Base-by-base conservation (phyloP, 2,113 vertebrate species). In the Lophotis ruficrista region DNA sequence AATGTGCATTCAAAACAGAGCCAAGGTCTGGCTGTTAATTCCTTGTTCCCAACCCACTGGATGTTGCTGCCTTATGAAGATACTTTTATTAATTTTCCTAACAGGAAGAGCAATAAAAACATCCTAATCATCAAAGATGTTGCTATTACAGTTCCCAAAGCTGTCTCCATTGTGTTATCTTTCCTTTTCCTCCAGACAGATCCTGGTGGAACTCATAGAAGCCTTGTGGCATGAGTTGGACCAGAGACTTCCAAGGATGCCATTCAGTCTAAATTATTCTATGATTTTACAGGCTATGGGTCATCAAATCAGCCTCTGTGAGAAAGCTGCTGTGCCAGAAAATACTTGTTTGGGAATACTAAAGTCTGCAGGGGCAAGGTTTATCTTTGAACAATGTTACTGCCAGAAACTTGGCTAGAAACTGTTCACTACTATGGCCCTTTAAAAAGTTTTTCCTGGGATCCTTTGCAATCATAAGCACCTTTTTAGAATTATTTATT, bases 21-120 rank as follows among this genome's bases (percentile, higher is more conserved):
- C 28, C 91, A 87, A 75, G 11, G 30, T 48, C 64, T 87, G 57
- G 51, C 35, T 78, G 54, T 68, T 89, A 91, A 94, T 89, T 87
- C n/a, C 47, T 94, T 86, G 23, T 83, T 92, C 30, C 71, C 60
- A 89, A 50, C 31, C 37, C 60, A 50, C 33, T 62, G 56, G 64
- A 78, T 91, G 27, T 69, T 91, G 37, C 53, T 92, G 68, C 50
- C 43, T 78, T 94, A 53, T 87, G 91, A 96, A 89, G 87, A 79
- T 38, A 75, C 77, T 61, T 65, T 82, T 71, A 60, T 66, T 66
- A 81, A 69, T 64, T 84, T 89, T 73, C 43, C 48, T 51, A 82
- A 78, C 30, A 75, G 72, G 51, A 82, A 89, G 75, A 94, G 24
- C 35, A 82, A 56, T 73, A 48, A 89, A 89, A 37, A 61, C 38